Evolutionary conservation across 2,797 vertebrate genomes (phyloP).

Genomic region (Poecilia wingei): DNA sequence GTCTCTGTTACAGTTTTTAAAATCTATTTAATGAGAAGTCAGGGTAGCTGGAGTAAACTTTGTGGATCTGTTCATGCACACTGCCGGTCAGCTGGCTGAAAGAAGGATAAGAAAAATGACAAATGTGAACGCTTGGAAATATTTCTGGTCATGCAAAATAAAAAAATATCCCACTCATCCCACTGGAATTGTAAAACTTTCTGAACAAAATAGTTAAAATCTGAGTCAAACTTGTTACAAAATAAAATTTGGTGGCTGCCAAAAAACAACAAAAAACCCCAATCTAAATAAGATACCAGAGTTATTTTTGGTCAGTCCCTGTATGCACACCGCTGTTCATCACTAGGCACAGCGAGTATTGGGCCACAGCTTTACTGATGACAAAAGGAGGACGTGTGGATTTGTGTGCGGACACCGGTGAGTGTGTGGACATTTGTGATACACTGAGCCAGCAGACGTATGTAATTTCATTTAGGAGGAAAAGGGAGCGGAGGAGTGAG

Average conservation of each 20-base stretch:
- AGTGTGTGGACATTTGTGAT: slow-evolving; percentile 73
- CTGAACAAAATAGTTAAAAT: not conserved
- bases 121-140: not conserved
- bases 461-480: slow-evolving; percentile 86
- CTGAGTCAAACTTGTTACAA: not conserved
- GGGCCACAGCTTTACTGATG: slow-evolving; percentile 66
- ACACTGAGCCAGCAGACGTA: slow-evolving; percentile 89
- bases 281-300: slow-evolving; percentile 3
- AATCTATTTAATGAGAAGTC: not conserved
- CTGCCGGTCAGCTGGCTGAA: not conserved
- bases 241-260: not conserved
- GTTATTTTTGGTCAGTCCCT: not conserved
- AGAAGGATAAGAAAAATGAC: not conserved
- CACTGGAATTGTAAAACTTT: not conserved
- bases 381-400: slow-evolving; percentile 60
- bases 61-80: not conserved
- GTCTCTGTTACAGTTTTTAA: not conserved
- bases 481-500: slow-evolving; percentile 4
- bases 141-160: not conserved
- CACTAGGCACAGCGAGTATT: slow-evolving; percentile 46
- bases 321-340: not conserved
- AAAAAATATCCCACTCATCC: not conserved
- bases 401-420: slow-evolving; percentile 59
- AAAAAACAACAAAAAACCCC: not conserved
- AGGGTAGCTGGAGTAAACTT: not conserved